Conservation (phyloP, 1,140 invertebrate genomes). For the Littorina saxatilis region DNA sequence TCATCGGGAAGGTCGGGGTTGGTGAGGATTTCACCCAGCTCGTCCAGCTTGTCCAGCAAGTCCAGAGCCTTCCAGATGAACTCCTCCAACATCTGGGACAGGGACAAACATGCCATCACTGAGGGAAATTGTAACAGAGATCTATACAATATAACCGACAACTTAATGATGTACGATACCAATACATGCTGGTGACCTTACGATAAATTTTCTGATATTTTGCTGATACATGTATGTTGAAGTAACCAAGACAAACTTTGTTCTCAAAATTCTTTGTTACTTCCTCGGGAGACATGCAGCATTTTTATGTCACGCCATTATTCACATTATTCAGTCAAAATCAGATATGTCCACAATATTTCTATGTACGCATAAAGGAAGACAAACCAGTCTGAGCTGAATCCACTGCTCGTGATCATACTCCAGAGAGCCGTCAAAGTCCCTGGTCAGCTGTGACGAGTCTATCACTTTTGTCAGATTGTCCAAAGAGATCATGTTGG, state of each 20-base stretch:
- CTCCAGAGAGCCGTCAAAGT: slow-evolving; percentile 93
- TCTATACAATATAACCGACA: too few relatives aligned
- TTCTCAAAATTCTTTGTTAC: too few relatives aligned
- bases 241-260: too few relatives aligned
- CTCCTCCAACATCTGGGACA: slow-evolving; percentile 88
- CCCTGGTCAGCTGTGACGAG: slow-evolving; percentile 90
- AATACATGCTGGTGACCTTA: too few relatives aligned
- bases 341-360: too few relatives aligned
- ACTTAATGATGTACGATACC: too few relatives aligned
- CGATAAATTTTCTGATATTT: not conserved
- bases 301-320: too few relatives aligned
- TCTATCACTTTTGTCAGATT: slow-evolving; percentile 94
- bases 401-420: slow-evolving; percentile 99
- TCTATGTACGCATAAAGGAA: too few relatives aligned
- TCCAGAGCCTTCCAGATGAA: slow-evolving; percentile 96
- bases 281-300: too few relatives aligned
- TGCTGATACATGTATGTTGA: slow-evolving; percentile 8
- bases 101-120: not conserved
- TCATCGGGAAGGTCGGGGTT: slow-evolving; percentile 84
- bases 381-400: slow-evolving; percentile 86
- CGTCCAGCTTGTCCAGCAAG: slow-evolving; percentile 91
- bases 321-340: too few relatives aligned
- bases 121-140: too few relatives aligned
- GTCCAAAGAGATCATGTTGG: slow-evolving; percentile 96
- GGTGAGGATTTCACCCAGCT: slow-evolving; percentile 88